These are phyloP conservation scores for Chironomus tentans DNA, from an alignment of 2,888 invertebrate genomes.

Conservation along the genomic window DNA sequence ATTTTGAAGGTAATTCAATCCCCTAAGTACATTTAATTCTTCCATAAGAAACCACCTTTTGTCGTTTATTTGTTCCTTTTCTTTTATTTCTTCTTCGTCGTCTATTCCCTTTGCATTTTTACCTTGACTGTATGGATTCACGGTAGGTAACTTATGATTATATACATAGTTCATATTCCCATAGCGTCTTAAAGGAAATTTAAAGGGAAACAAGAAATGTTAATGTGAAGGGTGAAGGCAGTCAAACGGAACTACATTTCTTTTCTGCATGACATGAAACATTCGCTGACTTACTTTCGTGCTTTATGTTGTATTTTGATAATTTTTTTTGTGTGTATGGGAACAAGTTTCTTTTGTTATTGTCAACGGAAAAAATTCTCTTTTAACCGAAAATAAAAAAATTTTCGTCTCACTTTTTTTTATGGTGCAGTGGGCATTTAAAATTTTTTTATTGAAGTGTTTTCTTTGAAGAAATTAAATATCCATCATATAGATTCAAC, in stretches of 20 bases:
- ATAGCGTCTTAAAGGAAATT: conserved; percentile 13
- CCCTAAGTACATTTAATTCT: background rate
- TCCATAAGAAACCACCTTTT: conserved; percentile 10
- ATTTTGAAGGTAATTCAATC: background rate
- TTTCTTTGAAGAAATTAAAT: conserved; percentile 9
- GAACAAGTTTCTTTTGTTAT: background rate
- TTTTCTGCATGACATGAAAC: conserved; percentile 10
- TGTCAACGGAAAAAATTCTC: conserved; percentile 4
- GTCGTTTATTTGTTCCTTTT: background rate
- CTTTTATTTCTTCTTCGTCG: too few species aligned
- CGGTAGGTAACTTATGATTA: conserved; percentile 4
- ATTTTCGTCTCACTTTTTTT: background rate
- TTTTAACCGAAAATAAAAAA: background rate
- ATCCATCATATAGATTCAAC: background rate
- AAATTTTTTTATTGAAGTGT: background rate
- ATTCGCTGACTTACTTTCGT: conserved; percentile 3
- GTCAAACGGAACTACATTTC: background rate
- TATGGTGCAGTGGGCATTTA: background rate
- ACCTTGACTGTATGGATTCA: background rate
- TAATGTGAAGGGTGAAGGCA: background rate
- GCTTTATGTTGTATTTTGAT: conserved; percentile 3
- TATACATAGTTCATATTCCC: background rate
- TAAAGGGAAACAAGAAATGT: conserved; percentile 2
- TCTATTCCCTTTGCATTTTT: background rate
- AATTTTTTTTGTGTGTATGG: background rate